phyloP scores from a whole-genome alignment of 2,888 invertebrate species.

The Melipona beecheii region DNA sequence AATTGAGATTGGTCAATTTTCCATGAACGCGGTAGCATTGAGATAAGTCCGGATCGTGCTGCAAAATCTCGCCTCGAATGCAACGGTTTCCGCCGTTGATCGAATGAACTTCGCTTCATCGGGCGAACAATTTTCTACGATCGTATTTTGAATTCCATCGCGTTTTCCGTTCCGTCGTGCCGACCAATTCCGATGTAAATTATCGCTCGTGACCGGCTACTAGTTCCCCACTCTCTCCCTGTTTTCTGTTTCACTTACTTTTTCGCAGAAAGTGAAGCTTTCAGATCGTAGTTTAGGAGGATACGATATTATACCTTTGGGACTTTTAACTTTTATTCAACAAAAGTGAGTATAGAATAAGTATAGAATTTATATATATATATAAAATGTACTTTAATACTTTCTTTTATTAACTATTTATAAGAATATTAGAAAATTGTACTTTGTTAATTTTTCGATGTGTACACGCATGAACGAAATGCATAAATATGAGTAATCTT shows the following conservation, averaged over 20 bases:
- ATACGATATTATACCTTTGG: background rate
- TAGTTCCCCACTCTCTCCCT: background rate
- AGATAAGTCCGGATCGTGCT: slow-evolving; percentile 23
- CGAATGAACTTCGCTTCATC: slow-evolving; percentile 39
- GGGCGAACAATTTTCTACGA: slow-evolving; percentile 45
- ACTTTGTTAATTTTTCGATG: too few species aligned
- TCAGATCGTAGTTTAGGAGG: background rate
- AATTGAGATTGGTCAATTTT: slow-evolving; percentile 47
- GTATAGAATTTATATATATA: too few species aligned
- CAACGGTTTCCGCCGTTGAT: slow-evolving; percentile 29
- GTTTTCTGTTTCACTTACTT: slow-evolving; percentile 6
- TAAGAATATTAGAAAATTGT: too few species aligned
- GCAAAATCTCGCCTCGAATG: slow-evolving; percentile 28
- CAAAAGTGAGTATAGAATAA: background rate
- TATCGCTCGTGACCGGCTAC: slow-evolving; percentile 28
- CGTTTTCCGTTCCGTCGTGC: slow-evolving; percentile 43
- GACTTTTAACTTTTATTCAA: background rate
- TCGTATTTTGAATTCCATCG: slow-evolving; percentile 49
- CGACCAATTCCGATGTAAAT: slow-evolving; percentile 49
- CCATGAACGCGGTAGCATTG: slow-evolving; percentile 26
- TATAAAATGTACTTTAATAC: background rate
- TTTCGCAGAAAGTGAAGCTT: background rate
- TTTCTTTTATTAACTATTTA: background rate
- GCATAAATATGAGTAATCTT: background rate
- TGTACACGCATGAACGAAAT: background rate